Percentiles rank a stretch among this genome's conserved stretches.
These are phyloP conservation scores for Chitala chitala DNA, from an alignment of 2,113 vertebrate species.

Conservation along the genomic window DNA sequence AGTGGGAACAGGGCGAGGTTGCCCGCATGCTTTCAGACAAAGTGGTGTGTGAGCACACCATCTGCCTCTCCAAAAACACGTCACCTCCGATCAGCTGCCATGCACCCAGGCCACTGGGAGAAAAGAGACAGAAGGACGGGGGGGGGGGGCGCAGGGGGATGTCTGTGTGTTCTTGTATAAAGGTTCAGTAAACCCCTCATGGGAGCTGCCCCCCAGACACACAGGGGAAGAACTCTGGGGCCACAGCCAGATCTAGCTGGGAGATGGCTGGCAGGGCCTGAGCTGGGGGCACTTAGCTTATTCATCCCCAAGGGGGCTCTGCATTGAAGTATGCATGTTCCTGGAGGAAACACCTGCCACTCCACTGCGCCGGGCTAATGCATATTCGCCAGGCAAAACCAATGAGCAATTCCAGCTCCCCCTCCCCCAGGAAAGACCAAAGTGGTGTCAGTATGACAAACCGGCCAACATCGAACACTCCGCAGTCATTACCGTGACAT, in stretches of 20 bases:
- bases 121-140: constrained; percentile 1
- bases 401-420: neutral
- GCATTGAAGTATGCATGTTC: neutral
- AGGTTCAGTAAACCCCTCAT: neutral
- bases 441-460: neutral
- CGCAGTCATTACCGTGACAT: neutral
- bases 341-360: constrained; percentile 15
- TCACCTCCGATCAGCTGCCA: constrained; percentile 23
- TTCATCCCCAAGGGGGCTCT: neutral
- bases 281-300: neutral
- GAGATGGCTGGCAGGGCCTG: neutral
- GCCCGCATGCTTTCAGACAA: constrained; percentile 23
- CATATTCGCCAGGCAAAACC: neutral
- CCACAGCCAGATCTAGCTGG: neutral
- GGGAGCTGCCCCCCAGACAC: neutral
- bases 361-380: neutral
- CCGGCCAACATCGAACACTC: neutral
- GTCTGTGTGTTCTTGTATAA: neutral
- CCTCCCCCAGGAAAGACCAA: neutral
- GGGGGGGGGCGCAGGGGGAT: neutral
- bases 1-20: neutral
- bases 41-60: constrained; percentile 18
- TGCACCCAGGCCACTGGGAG: neutral
- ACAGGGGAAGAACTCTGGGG: neutral
- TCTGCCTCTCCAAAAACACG: constrained; percentile 29